Base-by-base conservation (phyloP, 2,888 invertebrate species). In the Cynaeus angustus region DNA sequence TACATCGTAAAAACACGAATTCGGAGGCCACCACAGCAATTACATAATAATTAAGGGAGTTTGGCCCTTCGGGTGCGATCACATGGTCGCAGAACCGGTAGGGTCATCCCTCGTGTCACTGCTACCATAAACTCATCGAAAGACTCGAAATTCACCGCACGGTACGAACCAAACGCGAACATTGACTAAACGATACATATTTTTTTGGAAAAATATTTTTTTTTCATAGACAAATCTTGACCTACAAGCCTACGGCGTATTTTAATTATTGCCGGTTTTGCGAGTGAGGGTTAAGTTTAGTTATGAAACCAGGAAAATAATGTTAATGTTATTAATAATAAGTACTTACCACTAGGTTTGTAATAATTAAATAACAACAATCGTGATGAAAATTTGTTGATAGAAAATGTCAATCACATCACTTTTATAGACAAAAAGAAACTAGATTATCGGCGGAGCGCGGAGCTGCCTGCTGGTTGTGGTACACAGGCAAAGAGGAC, bases 381-480 rank as follows among this genome's bases (percentile, higher is more conserved):
- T 58, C 30, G 14, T 41, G 58, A 59, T 55, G 38, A 30, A 66
- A 70, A 66, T 66, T 70, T 70, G 70, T 70, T 70, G 70, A 70
- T 66, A 66, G 70, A 61, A 48, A 70, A 70, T 70, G 70, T 66
- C 70, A 70, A 62, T 70, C 70, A 70, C 66, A 70, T 70, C 70
- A 70, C 65, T 66, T 46, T 55, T 38, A 56, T 62, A 26, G 38
- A 52, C 52, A 52, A 68, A 61, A 66, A 26, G 55, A 38, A 43
- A 59, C 70, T 70, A 62, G 14, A n/a, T 62, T 66, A 66, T 37
- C 70, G 62, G 50, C 48, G 14, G 52, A 56, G 10, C 1, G 50
- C 48, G 14, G 52, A 56, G 10, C 1, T 59, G 16, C 50, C 37
- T 37, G 28, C 28, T 10, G 8, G 28, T 45, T n/a, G 3, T 2